Conservation (phyloP, 2,113 vertebrate genomes). For the Eubucco bourcierii region DNA sequence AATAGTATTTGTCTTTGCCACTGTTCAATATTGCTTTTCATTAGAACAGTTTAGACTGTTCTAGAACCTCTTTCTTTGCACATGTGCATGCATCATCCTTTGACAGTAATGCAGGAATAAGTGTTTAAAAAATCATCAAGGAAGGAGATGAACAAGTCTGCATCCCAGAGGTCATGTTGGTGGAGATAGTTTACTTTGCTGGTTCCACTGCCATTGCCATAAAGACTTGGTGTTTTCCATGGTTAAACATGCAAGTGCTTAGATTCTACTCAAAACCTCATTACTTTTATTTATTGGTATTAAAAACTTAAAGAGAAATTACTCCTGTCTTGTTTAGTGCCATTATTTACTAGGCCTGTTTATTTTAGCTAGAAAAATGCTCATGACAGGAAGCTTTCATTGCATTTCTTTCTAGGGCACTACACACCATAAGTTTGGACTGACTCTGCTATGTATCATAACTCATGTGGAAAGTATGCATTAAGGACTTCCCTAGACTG, state of each 20-base stretch:
- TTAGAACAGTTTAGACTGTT: background rate
- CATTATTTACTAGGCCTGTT: background rate
- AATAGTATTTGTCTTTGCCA: background rate
- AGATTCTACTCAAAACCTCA: background rate
- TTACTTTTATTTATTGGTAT: conserved; percentile 22
- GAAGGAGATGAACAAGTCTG: background rate
- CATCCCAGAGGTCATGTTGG: background rate
- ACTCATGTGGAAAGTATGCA: background rate
- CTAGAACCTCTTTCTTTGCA: background rate
- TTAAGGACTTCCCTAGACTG: background rate
- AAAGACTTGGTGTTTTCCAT: background rate
- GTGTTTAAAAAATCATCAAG: background rate
- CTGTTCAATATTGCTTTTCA: background rate
- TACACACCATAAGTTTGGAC: background rate
- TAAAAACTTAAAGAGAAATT: conserved; percentile 34
- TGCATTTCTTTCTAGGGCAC: background rate
- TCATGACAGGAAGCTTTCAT: background rate
- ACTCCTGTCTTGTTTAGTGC: background rate
- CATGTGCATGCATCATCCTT: background rate
- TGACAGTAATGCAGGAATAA: background rate
- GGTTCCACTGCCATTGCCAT: background rate
- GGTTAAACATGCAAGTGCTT: background rate
- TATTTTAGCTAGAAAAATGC: background rate
- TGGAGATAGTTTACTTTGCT: background rate
- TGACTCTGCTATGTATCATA: background rate